Evolutionary conservation across 2,113 vertebrate genomes (phyloP).

Genomic region (Chloropsis hardwickii): DNA sequence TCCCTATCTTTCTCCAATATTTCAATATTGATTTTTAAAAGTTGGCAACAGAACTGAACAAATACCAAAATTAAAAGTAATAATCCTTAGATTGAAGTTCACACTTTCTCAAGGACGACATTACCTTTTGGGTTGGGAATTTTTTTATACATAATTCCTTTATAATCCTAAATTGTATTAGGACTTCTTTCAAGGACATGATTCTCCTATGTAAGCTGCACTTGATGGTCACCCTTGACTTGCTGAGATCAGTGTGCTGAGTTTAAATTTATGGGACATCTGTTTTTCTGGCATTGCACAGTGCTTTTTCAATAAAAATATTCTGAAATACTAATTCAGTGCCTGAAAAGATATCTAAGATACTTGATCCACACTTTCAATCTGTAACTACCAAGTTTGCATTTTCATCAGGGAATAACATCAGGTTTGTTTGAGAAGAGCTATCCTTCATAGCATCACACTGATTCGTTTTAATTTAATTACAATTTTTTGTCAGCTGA

Average conservation of each 20-base stretch:
- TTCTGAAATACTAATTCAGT: neutral
- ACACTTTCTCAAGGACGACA: neutral
- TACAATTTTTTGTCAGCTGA: neutral
- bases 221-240: neutral
- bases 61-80: neutral
- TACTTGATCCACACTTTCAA: neutral
- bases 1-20: neutral
- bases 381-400: neutral
- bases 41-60: neutral
- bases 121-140: neutral
- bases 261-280: neutral
- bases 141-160: neutral
- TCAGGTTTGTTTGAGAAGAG: neutral
- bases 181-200: neutral
- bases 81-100: neutral
- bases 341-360: neutral
- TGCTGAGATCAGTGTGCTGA: neutral
- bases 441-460: neutral
- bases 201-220: neutral
- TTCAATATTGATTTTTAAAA: neutral
- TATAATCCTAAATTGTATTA: neutral
- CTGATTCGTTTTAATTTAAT: neutral
- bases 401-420: neutral
- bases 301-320: neutral
- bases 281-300: neutral